Evolutionary conservation across 2,888 invertebrate species (phyloP), one percentile per base, ranked within the genome.

Genomic region (Lamellibrachia columna): DNA sequence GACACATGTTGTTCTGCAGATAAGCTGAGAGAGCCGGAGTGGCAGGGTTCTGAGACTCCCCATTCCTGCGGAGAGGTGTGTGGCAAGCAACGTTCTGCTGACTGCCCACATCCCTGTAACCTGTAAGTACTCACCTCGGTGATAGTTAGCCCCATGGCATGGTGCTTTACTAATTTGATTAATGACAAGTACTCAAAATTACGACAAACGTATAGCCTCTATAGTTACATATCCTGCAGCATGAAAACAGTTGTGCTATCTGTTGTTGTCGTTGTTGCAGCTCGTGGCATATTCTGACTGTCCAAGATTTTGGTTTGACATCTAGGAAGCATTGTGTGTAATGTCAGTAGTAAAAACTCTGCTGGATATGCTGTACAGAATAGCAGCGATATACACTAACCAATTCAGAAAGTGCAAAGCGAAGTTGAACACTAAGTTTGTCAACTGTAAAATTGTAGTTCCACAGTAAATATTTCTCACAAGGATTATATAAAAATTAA

Each of bases 1-100:
- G n/a, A 22, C 22, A 11, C 15, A 6, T 92, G 9, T 53, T 92
- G 91, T 91, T 90, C 52, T 53, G n/a, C 92, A 96, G 96, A 95
- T 90, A 96, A 96, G 93, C 93, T 95, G 52, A 93, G 95, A 92
- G 96, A 96, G 93, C 96, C 96, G n/a, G 94, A 94, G 93, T 98
- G 98, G 96, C 98, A 98, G 96, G 98, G 98, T 2, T 97, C 97
- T 91, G 98, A 98, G 93, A 97, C 98, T 11, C 98, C 99, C 0
- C 99, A 99, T 96, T 98, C 98, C 53, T 99, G 99, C 96, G 99
- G 99, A 0, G 98, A 98, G 94, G 97, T 98, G 0, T 99, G 99
- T 96, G 97, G 97, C n/a, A 97, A 95, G 95, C 97, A 94, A 96
- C 97, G 96, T 94, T 94, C 94, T 53, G 95, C 94, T 1, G 95